Base-by-base conservation (phyloP, 2,888 invertebrate genomes). In the Synergus gifuensis region DNA sequence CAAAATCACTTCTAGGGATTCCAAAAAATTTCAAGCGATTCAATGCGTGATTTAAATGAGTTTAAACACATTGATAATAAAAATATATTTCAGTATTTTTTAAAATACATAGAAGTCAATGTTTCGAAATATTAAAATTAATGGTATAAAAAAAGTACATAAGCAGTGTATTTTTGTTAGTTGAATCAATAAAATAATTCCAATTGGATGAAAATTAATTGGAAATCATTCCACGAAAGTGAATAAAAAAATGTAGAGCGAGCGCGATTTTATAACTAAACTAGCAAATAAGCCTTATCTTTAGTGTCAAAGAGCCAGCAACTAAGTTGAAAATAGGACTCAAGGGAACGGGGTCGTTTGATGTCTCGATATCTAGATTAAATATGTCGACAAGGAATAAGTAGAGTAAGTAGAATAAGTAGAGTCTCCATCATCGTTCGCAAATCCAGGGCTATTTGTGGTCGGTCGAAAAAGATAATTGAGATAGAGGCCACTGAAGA, bases 401-500 rank as follows among this genome's bases (percentile, higher is more conserved):
- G 36, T 36, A 28, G 22, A 22, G 12, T 46, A 36, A 36, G 36
- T 36, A 36, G 36, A 36, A 9, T 12, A 60, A 60, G 8, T 18
- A 60, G 60, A 60, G 22, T 60, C 11, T 11, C 22, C 11, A 46
- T 14, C 46, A 14, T 12, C 12, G 11, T 60, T 60, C 11, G 60
- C 60, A 69, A 76, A 28, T 66, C 46, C 78, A 63, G 79, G 78
- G 79, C 77, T 83, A 81, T 83, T 81, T 81, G 83, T 78, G 80
- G 79, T 80, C 79, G 80, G 80, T 80, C 78, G 79, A 81, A 79
- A 83, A 83, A 83, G 81, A 83, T 83, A 83, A 83, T 83, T 83
- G 81, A 83, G 83, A 81, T 69, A 81, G 78, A 78, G 78, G 80
- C 67, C 69, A 63, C 28, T 44, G 69, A 79, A 67, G 44, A 54